Percentiles rank a stretch among this genome's conserved stretches.
phyloP scores from a whole-genome alignment of 2,797 vertebrate genomes.

The Arnoldichthys spilopterus region DNA sequence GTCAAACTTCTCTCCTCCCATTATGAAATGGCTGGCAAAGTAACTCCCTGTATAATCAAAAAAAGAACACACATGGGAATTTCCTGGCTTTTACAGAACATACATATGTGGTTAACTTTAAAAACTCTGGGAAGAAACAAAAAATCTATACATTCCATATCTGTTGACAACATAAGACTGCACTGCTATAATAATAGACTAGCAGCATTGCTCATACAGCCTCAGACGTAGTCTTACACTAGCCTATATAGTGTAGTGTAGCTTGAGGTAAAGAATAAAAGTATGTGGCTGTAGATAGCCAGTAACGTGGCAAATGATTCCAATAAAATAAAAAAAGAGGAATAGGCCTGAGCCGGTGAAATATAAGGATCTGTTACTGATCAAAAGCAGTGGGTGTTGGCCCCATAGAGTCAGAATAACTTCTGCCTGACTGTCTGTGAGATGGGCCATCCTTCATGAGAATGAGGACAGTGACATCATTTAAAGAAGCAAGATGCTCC shows the following conservation, averaged over 20 bases:
- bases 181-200: neutral
- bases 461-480: conserved; percentile 4
- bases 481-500: neutral
- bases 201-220: neutral
- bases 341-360: neutral
- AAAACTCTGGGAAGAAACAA: too few species aligned
- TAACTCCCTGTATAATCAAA: conserved; percentile 88
- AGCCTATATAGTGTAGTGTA: neutral
- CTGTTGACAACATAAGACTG: neutral
- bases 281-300: neutral
- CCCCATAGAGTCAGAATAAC: neutral
- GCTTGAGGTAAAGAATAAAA: neutral
- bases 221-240: neutral
- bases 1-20: conserved; percentile 99
- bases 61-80: neutral
- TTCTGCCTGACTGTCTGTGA: neutral
- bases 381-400: neutral
- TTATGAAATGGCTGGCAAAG: conserved; percentile 98
- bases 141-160: neutral
- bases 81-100: too few species aligned
- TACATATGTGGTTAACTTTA: too few species aligned
- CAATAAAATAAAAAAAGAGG: neutral
- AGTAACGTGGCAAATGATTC: neutral
- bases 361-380: neutral
- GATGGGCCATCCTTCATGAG: neutral